Evolutionary conservation across 1,140 invertebrate genomes (phyloP), one percentile per base, ranked within the genome.

Genomic region (Drosophila funebris): DNA sequence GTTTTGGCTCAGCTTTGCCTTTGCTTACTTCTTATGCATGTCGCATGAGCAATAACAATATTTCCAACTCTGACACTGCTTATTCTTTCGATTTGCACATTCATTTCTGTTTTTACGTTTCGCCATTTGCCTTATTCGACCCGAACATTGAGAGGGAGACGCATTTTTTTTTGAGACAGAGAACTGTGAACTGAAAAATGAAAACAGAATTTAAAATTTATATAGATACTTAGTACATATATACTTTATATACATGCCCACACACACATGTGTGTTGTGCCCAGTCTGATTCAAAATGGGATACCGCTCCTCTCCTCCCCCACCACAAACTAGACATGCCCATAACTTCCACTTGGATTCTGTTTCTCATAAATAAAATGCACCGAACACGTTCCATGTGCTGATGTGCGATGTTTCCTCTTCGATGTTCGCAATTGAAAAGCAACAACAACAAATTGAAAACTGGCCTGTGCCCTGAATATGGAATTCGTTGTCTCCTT

Each of bases 11-110:
- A 9, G 0, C 11, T 36, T 9, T 3, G 9, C 11, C 11, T 36
- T 13, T 62, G 68, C 74, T 83, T 63, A 76, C 78, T 89, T 76
- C 72, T 81, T 90, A 89, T 89, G 75, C 85, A 85, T 71, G 85
- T 87, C 87, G 75, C 85, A 89, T 89, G 80, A 60, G 74, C 73
- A 78, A 89, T 89, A 82, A 89, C 69, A 89, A 88, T 83, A 88
- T 88, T 78, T 78, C 41, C 74, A 70, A 27, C 54, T 52, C 64
- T 70, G 63, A 63, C 54, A 63, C 56, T 67, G 82, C 78, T 77
- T 72, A 81, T 81, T 76, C 71, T 78, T 87, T 78, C 82, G 78
- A 88, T 87, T 87, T 76, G 78, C 78, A 64, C 60, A 68, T 87
- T 69, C 78, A 68, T 69, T 76, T 70, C 58, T 67, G 64, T 52